Evolutionary conservation across 2,888 invertebrate species (phyloP).

Genomic region (Pheosia gnoma): DNA sequence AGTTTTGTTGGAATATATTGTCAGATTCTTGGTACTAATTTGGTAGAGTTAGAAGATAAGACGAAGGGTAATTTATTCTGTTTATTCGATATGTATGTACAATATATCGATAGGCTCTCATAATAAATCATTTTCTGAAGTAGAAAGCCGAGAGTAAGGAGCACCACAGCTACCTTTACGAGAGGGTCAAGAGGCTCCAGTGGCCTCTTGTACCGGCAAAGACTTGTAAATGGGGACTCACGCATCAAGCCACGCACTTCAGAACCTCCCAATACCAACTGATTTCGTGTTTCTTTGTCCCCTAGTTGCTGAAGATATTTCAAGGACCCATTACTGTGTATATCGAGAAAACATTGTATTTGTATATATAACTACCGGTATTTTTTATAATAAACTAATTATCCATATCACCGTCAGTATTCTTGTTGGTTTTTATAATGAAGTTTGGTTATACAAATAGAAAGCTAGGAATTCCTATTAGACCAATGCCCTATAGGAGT

Average conservation of each 20-base stretch:
- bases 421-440: neutral
- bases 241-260: conserved; percentile 55
- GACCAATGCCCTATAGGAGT: too few species aligned
- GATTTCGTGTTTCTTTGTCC: conserved; percentile 56
- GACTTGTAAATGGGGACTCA: conserved; percentile 72
- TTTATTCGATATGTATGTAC: neutral
- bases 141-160: conserved; percentile 41
- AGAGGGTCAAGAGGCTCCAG: conserved; percentile 63
- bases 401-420: neutral
- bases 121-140: conserved; percentile 35
- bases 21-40: too few species aligned
- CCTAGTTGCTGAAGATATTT: conserved; percentile 36
- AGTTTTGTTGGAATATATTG: neutral
- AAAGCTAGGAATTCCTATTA: too few species aligned
- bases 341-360: neutral
- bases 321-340: conserved; percentile 27
- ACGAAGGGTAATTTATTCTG: too few species aligned
- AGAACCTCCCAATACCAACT: conserved; percentile 47
- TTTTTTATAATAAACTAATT: too few species aligned
- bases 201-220: conserved; percentile 64
- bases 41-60: too few species aligned
- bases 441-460: too few species aligned
- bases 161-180: conserved; percentile 40
- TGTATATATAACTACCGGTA: neutral
- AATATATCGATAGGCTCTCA: neutral